phyloP scores from a whole-genome alignment of 1,140 invertebrate genomes.

The Elysia chlorotica region DNA sequence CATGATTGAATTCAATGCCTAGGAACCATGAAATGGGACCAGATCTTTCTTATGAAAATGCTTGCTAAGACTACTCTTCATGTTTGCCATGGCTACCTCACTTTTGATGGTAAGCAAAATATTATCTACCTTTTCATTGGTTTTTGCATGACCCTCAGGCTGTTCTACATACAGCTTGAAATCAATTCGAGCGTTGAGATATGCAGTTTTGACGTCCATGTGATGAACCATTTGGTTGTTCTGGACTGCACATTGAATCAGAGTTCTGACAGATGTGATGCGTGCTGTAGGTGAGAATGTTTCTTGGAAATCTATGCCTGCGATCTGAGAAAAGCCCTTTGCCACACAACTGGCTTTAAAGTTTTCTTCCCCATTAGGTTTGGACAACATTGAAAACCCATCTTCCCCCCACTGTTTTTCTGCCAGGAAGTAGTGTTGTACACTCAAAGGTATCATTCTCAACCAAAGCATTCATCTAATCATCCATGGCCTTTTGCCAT shows the following conservation, averaged over 20 bases:
- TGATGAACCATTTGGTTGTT: constrained; percentile 29
- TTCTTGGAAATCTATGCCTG: constrained; percentile 38
- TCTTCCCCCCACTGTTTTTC: constrained; percentile 47
- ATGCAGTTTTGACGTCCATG: constrained; percentile 40
- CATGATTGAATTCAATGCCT: too few species aligned
- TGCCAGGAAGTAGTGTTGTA: constrained; percentile 49
- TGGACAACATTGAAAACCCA: constrained; percentile 53
- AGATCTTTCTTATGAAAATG: neutral
- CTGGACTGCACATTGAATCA: constrained; percentile 30
- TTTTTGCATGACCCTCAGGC: neutral
- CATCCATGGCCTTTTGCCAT: constrained; percentile 47
- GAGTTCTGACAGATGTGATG: constrained; percentile 33
- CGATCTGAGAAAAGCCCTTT: constrained; percentile 50
- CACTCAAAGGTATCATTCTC: constrained; percentile 59
- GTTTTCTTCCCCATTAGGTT: constrained; percentile 10
- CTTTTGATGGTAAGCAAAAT: neutral
- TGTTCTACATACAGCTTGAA: neutral
- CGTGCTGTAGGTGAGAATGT: constrained; percentile 39
- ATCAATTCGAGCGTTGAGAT: constrained; percentile 34
- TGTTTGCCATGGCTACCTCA: neutral
- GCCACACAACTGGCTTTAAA: constrained; percentile 61
- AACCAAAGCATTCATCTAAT: constrained; percentile 48
- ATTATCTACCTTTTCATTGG: neutral
- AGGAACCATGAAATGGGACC: too few species aligned
- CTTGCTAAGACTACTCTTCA: neutral